A percentile compares a stretch with the other conserved stretches of the same genome.
These are phyloP conservation scores for Oryzias woworae DNA, from an alignment of 2,113 vertebrate species.

Conservation along the genomic window DNA sequence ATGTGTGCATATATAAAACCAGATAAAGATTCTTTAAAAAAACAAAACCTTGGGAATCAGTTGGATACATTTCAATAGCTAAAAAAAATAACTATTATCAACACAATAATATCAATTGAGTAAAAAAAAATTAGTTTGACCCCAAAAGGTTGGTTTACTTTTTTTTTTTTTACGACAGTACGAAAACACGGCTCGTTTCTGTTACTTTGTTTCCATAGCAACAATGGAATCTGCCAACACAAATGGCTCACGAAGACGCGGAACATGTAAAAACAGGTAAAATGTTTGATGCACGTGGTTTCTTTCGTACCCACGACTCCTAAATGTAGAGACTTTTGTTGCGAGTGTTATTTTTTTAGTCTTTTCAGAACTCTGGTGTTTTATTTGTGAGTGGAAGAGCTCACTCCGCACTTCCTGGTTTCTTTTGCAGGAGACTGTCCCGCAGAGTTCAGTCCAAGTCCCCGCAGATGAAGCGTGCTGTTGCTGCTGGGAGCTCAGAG, in stretches of 20 bases:
- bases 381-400: neutral
- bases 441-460: neutral
- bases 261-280: constrained; percentile 34
- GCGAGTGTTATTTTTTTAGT: too few relatives aligned
- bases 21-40: too few relatives aligned
- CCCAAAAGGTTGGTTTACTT: neutral
- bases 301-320: neutral
- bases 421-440: constrained; percentile 5
- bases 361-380: too few relatives aligned
- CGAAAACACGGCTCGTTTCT: neutral
- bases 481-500: neutral
- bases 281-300: neutral
- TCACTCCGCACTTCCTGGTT: neutral
- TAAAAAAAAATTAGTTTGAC: neutral
- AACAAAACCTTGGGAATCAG: too few relatives aligned
- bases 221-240: constrained; percentile 52
- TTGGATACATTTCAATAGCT: too few relatives aligned
- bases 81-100: too few relatives aligned
- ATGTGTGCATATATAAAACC: too few relatives aligned
- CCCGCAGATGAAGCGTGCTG: constrained; percentile 33
- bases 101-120: too few relatives aligned
- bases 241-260: constrained; percentile 10
- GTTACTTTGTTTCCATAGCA: constrained; percentile 23
- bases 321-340: neutral
- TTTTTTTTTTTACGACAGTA: neutral